Conservation (phyloP, 2,888 invertebrate species). For the Theretra japonica region DNA sequence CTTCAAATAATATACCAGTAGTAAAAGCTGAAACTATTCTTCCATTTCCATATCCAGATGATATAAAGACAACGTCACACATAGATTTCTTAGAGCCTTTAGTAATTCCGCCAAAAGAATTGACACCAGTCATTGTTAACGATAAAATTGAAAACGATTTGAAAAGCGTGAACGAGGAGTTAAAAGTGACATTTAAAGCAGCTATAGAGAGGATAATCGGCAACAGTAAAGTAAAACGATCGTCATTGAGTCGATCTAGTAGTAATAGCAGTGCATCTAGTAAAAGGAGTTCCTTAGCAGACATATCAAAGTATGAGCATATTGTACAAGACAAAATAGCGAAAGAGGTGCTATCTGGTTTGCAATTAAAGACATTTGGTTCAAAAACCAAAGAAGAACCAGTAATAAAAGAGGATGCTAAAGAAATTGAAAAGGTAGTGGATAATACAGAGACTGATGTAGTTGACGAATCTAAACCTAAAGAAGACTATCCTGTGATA, state of each 20-base stretch:
- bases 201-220: constrained; percentile 71
- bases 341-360: constrained; percentile 28
- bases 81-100: constrained; percentile 45
- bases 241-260: constrained; percentile 36
- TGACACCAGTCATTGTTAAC: constrained; percentile 39
- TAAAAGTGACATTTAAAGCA: constrained; percentile 70
- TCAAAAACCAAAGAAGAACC: neutral
- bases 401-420: neutral
- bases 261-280: constrained; percentile 14
- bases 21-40: constrained; percentile 68
- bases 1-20: constrained; percentile 50
- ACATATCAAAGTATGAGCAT: constrained; percentile 23
- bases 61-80: constrained; percentile 47
- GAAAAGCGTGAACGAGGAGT: constrained; percentile 69
- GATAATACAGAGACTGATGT: neutral
- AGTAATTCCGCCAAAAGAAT: constrained; percentile 31
- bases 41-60: constrained; percentile 65
- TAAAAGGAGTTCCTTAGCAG: constrained; percentile 26
- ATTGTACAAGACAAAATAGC: constrained; percentile 24
- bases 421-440: neutral
- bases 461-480: neutral
- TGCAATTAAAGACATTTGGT: constrained; percentile 24
- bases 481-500: constrained; percentile 14
- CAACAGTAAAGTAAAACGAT: constrained; percentile 49
- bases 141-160: constrained; percentile 65